Evolutionary conservation across 2,888 invertebrate genomes (phyloP).

Genomic region (Leptinotarsa haldemani): DNA sequence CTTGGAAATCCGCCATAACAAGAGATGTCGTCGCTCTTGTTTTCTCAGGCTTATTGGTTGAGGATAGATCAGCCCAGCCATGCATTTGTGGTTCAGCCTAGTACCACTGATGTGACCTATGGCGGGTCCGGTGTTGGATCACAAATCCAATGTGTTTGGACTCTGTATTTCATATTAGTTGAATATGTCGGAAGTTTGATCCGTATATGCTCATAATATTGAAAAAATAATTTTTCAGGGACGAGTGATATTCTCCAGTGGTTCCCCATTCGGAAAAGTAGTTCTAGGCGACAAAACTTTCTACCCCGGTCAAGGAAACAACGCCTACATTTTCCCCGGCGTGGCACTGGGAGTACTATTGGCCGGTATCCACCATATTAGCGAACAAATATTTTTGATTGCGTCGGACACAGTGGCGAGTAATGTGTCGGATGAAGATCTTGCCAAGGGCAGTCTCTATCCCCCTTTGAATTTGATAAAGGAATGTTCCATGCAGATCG

Average conservation of each 20-base stretch:
- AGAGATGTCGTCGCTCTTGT: too few relatives aligned
- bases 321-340: constrained; percentile 98
- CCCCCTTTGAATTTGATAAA: constrained; percentile 87
- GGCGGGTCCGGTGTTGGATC: too few relatives aligned
- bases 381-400: constrained; percentile 92
- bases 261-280: constrained; percentile 94
- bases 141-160: too few relatives aligned
- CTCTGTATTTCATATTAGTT: not conserved
- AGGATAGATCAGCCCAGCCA: too few relatives aligned
- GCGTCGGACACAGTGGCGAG: constrained; percentile 92
- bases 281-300: constrained; percentile 81
- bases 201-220: not conserved
- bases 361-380: constrained; percentile 92
- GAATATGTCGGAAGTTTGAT: not conserved
- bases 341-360: constrained; percentile 95
- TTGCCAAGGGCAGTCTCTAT: constrained; percentile 90
- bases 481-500: constrained; percentile 91
- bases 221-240: constrained; percentile 73
- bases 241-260: constrained; percentile 92
- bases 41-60: too few relatives aligned
- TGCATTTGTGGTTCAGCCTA: too few relatives aligned
- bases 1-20: too few relatives aligned
- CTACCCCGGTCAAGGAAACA: constrained; percentile 96
- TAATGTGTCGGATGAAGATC: constrained; percentile 84
- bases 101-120: too few relatives aligned